Evolutionary conservation across 2,797 vertebrate species (phyloP).

Genomic region (Clarias laeviceps): DNA sequence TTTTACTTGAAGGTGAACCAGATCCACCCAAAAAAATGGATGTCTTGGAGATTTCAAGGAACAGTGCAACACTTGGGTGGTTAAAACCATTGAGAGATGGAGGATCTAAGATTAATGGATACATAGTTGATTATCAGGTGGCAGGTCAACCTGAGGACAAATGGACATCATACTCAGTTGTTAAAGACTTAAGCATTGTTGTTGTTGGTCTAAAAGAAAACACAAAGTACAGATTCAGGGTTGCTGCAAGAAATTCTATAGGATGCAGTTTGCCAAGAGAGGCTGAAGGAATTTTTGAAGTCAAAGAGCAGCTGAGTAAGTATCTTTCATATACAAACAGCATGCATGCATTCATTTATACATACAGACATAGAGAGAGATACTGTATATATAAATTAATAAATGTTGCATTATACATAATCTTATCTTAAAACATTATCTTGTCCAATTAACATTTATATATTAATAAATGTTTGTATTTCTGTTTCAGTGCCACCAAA

Average conservation of each 20-base stretch:
- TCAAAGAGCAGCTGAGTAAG: slow-evolving; percentile 98
- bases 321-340: slow-evolving; percentile 50
- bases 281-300: slow-evolving; percentile 89
- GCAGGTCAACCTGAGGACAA: slow-evolving; percentile 87
- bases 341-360: too few relatives aligned
- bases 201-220: slow-evolving; percentile 95
- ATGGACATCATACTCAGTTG: slow-evolving; percentile 95
- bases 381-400: too few relatives aligned
- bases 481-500: slow-evolving; percentile 87
- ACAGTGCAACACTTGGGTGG: slow-evolving; percentile 92
- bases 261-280: slow-evolving; percentile 92
- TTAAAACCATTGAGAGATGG: slow-evolving; percentile 93
- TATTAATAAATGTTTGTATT: neutral
- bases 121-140: slow-evolving; percentile 90
- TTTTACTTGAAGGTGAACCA: slow-evolving; percentile 83
- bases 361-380: too few relatives aligned
- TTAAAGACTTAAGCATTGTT: slow-evolving; percentile 95
- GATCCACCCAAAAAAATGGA: slow-evolving; percentile 98
- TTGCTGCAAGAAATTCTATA: slow-evolving; percentile 91
- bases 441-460: neutral
- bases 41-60: slow-evolving; percentile 92
- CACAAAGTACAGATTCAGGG: slow-evolving; percentile 95
- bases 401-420: too few relatives aligned
- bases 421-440: too few relatives aligned
- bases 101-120: slow-evolving; percentile 95